A percentile compares a stretch with the other conserved stretches of the same genome.
Evolutionary conservation across 2,797 vertebrate species (phyloP).

Genomic region (Pangasius sanitwongsei): DNA sequence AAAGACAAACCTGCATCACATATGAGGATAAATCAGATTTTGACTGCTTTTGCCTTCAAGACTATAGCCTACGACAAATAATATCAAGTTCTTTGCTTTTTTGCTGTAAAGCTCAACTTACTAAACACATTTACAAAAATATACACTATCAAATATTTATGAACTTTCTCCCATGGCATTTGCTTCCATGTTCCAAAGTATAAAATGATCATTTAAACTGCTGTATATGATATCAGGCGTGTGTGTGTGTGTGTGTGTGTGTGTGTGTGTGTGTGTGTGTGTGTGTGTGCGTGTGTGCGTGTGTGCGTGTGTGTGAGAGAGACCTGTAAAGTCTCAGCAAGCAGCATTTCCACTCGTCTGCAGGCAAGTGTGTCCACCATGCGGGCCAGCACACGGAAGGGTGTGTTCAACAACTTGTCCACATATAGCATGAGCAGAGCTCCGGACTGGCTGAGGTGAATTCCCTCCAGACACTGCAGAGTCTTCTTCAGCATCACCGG

Average conservation of each 20-base stretch:
- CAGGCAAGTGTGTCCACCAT: slow-evolving; percentile 97
- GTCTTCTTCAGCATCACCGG: slow-evolving; percentile 93
- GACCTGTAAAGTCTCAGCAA: slow-evolving; percentile 94
- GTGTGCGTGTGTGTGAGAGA: too few species aligned
- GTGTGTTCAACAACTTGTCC: slow-evolving; percentile 91
- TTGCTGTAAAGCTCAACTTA: background rate
- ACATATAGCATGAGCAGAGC: slow-evolving; percentile 91
- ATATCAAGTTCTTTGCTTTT: background rate
- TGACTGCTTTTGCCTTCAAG: background rate
- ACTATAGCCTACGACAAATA: background rate
- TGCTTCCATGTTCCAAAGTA: background rate
- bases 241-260: background rate
- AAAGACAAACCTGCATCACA: background rate
- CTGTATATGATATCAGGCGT: background rate
- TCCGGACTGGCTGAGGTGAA: slow-evolving; percentile 97
- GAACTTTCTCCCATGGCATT: background rate
- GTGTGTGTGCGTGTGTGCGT: too few species aligned
- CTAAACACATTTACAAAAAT: background rate
- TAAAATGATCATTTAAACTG: background rate
- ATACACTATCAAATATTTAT: background rate
- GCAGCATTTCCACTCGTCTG: slow-evolving; percentile 95
- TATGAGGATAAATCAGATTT: background rate
- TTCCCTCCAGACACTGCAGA: slow-evolving; percentile 93
- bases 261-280: too few species aligned
- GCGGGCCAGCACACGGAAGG: slow-evolving; percentile 92